Evolutionary conservation across 2,797 vertebrate species (phyloP).

Genomic region (Poecilia velifera): DNA sequence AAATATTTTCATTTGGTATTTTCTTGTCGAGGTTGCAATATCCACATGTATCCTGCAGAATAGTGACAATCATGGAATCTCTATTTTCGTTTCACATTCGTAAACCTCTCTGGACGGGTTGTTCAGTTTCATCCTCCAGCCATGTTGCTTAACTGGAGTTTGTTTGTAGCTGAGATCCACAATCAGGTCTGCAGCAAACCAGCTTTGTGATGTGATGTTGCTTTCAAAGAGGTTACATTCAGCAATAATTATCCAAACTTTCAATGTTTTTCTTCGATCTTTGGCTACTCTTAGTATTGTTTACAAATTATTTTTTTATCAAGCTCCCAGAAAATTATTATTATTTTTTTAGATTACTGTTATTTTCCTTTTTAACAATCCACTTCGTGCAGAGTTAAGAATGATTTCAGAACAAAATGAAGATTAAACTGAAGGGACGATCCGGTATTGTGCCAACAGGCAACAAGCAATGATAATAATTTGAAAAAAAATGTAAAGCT

Average conservation of each 20-base stretch:
- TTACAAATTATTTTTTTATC: background rate
- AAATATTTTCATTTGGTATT: background rate
- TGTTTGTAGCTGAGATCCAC: background rate
- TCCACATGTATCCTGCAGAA: background rate
- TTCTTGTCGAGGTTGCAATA: background rate
- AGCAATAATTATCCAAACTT: background rate
- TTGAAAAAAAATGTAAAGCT: background rate
- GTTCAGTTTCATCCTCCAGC: background rate
- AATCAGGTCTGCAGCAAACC: background rate
- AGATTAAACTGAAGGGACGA: background rate
- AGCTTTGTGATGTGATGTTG: background rate
- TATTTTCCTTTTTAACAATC: background rate
- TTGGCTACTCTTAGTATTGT: background rate
- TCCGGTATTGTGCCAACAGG: background rate
- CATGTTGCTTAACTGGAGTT: background rate
- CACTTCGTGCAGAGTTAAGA: background rate
- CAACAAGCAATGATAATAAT: background rate
- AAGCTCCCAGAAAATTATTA: background rate
- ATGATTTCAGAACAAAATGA: background rate
- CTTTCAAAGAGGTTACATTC: background rate
- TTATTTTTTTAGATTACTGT: background rate
- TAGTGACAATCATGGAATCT: background rate
- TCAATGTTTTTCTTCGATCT: background rate
- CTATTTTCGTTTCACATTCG: background rate
- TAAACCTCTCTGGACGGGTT: background rate